Conservation (phyloP, 2,797 vertebrate species). For the Telmatherina bonti region DNA sequence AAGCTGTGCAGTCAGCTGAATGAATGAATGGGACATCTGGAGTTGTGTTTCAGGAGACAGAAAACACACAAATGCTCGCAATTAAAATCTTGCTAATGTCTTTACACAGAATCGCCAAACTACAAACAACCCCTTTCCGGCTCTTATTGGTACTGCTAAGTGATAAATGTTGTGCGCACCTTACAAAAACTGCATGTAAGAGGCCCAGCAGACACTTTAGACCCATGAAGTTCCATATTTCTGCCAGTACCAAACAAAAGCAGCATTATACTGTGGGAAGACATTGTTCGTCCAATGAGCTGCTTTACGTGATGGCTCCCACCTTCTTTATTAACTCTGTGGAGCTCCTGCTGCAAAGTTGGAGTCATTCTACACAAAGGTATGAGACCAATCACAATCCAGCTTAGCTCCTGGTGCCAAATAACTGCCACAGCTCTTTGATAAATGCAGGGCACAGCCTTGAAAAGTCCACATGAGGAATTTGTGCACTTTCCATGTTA, state of each 20-base stretch:
- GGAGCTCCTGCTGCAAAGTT: constrained; percentile 61
- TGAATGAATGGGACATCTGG: constrained; percentile 38
- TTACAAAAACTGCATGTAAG: constrained; percentile 72
- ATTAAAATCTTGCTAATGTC: constrained; percentile 24
- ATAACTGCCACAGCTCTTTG: constrained; percentile 64
- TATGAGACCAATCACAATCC: constrained; percentile 63
- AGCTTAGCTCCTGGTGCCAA: constrained; percentile 60
- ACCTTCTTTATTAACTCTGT: constrained; percentile 60
- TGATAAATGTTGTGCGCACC: constrained; percentile 72
- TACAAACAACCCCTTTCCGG: constrained; percentile 34
- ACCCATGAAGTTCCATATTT: constrained; percentile 57
- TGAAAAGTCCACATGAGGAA: constrained; percentile 40
- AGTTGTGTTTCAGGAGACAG: constrained; percentile 20
- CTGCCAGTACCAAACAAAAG: constrained; percentile 63
- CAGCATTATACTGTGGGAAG: constrained; percentile 55
- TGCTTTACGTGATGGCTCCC: constrained; percentile 56
- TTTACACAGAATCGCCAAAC: constrained; percentile 13
- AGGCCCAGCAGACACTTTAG: constrained; percentile 52
- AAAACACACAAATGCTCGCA: constrained; percentile 32
- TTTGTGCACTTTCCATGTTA: constrained; percentile 49
- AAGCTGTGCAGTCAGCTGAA: constrained; percentile 38
- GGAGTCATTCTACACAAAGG: constrained; percentile 58
- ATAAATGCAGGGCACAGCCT: constrained; percentile 58
- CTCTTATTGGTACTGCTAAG: constrained; percentile 10
- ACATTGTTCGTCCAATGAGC: constrained; percentile 52